Percentiles rank a stretch among this genome's conserved stretches.
Evolutionary conservation across 1,140 invertebrate genomes (phyloP).

Genomic region (Branchinecta lindahli): DNA sequence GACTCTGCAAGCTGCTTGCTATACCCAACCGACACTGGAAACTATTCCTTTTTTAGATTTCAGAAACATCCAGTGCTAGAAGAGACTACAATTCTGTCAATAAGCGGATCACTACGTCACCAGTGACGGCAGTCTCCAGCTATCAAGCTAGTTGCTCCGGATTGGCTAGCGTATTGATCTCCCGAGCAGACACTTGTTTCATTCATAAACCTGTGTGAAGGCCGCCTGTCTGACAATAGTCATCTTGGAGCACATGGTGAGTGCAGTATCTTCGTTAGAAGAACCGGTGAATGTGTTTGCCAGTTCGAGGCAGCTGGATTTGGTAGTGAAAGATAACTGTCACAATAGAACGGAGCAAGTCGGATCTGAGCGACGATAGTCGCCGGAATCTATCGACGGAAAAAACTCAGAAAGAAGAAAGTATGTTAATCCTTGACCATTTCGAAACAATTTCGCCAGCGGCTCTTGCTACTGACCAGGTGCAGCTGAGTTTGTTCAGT

Average conservation of each 20-base stretch:
- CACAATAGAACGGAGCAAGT: too few species aligned
- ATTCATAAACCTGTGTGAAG: slow-evolving; percentile 10
- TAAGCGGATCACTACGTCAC: background rate
- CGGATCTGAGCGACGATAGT: background rate
- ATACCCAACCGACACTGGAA: too few species aligned
- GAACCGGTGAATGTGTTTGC: too few species aligned
- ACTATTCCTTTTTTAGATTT: too few species aligned
- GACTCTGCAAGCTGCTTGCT: too few species aligned
- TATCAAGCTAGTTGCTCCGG: background rate
- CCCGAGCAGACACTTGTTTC: slow-evolving; percentile 1
- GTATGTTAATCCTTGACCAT: background rate
- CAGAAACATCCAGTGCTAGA: too few species aligned
- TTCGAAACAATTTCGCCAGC: background rate
- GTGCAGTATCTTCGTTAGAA: too few species aligned
- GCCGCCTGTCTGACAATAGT: background rate
- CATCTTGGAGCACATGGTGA: background rate
- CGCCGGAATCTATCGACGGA: background rate
- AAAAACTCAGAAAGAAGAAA: background rate
- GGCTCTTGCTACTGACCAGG: background rate
- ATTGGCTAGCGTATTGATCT: slow-evolving; percentile 8
- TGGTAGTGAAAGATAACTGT: too few species aligned
- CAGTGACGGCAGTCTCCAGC: background rate
- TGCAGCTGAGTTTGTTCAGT: background rate
- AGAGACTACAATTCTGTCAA: too few species aligned
- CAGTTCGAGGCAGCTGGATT: too few species aligned